A percentile compares a stretch with the other conserved stretches of the same genome.
phyloP scores from a whole-genome alignment of 2,113 vertebrate genomes.

The Cyanistes caeruleus region DNA sequence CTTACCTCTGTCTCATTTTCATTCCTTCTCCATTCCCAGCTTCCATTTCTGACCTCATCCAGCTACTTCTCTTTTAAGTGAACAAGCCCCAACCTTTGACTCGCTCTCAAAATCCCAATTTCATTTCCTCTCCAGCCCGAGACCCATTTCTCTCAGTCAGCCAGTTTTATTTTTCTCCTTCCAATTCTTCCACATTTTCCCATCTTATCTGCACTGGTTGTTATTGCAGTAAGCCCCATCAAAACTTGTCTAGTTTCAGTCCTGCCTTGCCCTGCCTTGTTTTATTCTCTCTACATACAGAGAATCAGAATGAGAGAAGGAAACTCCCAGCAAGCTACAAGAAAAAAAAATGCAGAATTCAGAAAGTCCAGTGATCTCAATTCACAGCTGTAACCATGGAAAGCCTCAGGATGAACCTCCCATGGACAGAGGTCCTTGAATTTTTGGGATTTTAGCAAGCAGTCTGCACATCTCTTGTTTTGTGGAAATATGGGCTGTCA shows the following conservation, averaged over 20 bases:
- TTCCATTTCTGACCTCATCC: neutral
- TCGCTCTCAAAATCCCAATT: neutral
- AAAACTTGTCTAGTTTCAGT: neutral
- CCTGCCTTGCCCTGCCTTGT: fast-evolving
- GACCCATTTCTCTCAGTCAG: neutral
- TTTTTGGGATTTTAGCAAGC: neutral
- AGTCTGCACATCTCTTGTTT: neutral
- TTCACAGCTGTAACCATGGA: neutral
- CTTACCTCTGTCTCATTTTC: neutral
- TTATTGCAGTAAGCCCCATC: neutral
- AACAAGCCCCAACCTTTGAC: neutral
- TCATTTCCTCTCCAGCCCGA: neutral
- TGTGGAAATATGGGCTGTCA: neutral
- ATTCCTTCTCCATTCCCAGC: neutral
- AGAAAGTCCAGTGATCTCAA: neutral
- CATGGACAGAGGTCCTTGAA: neutral
- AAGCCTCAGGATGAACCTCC: neutral
- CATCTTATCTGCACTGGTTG: neutral
- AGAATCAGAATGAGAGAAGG: neutral
- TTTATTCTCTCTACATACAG: neutral
- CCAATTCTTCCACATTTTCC: neutral
- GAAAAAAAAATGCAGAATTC: neutral
- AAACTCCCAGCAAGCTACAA: neutral
- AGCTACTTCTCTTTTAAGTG: neutral
- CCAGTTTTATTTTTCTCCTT: neutral